Evolutionary conservation across 1,140 invertebrate genomes (phyloP), one percentile per base, ranked within the genome.

Genomic region (Wiebesia pumilae): DNA sequence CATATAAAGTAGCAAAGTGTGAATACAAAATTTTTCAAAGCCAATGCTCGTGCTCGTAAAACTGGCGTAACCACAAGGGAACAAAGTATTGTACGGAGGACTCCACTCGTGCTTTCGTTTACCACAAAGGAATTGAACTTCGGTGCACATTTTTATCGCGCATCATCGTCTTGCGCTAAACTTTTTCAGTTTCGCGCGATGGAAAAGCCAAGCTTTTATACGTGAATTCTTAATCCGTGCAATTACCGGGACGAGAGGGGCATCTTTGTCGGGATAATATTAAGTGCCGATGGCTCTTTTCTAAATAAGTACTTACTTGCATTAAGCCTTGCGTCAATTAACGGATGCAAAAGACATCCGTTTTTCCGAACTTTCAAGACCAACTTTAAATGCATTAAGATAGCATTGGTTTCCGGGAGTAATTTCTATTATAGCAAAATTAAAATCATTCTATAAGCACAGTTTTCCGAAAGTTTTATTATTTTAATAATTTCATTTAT

Each of bases 11-110:
- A 58, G 79, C 84, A 16, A 86, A 75, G 69, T 77, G 84, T 86
- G 84, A 86, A 86, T 86, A 86, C 84, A 71, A 82, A 82, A 86
- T 86, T 86, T 69, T 58, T 77, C 79, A 77, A 81, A 86, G 84
- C 21, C 51, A 71, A 81, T 81, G 78, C 33, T n/a, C 58, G 21
- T 24, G 84, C 69, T 86, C 84, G 78, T 85, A 81, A 85, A 85
- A 81, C 79, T 77, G 47, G 80, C 35, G 80, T 51, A 75, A 80
- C 79, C 69, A 33, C 84, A 86, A 43, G 80, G 79, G 54, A 67
- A 80, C 43, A 51, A 43, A 77, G 83, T 47, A 77, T 40, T 58
- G 47, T 78, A 40, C 24, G 82, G 35, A 43, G 14, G 69, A 83
- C 47, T 81, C 43, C 33, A 47, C 71, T 83, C 73, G 58, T 38